phyloP scores from a whole-genome alignment of 2,888 invertebrate species.

The Coenonympha arcania region DNA sequence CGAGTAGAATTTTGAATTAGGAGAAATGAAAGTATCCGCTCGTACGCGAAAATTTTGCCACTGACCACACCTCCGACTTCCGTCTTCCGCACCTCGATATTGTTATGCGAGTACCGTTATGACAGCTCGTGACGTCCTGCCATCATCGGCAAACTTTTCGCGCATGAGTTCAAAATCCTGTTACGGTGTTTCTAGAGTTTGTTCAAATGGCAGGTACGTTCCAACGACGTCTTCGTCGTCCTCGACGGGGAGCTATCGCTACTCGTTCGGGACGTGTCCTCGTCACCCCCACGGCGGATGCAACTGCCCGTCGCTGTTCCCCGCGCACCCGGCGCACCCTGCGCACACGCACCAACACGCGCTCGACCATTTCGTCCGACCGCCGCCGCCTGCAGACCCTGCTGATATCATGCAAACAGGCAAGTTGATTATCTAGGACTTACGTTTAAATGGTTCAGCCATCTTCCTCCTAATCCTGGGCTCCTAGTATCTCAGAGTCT shows the following conservation, averaged over 20 bases:
- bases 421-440: conserved; percentile 24
- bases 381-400: conserved; percentile 65
- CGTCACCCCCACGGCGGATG: conserved; percentile 84
- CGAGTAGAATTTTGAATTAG: conserved; percentile 1
- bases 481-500: too few species aligned
- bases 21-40: too few species aligned
- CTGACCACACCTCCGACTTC: too few species aligned
- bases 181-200: too few species aligned
- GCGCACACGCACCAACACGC: conserved; percentile 72
- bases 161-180: too few species aligned
- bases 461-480: too few species aligned
- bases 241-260: conserved; percentile 63
- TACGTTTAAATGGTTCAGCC: not conserved
- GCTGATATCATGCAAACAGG: conserved; percentile 71
- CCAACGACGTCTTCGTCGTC: conserved; percentile 66
- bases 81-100: too few species aligned
- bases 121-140: too few species aligned
- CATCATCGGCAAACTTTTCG: too few species aligned
- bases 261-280: conserved; percentile 78
- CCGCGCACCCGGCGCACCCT: conserved; percentile 66
- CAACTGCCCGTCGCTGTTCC: conserved; percentile 74
- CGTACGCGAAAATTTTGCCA: too few species aligned
- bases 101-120: too few species aligned
- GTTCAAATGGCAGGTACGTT: conserved; percentile 71
- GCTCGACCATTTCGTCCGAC: conserved; percentile 71